phyloP scores from a whole-genome alignment of 2,113 vertebrate genomes.

The Microtus richardsoni region DNA sequence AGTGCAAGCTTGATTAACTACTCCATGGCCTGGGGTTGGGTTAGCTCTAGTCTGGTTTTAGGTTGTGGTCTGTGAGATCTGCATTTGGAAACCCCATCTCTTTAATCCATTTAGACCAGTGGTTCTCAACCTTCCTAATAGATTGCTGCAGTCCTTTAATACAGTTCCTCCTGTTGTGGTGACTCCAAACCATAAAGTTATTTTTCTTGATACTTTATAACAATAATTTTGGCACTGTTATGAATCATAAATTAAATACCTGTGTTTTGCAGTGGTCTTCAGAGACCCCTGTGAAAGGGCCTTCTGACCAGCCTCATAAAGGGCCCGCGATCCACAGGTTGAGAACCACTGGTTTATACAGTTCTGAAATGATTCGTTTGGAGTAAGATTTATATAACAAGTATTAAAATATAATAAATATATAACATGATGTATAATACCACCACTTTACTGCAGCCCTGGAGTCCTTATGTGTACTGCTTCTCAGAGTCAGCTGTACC shows the following conservation, averaged over 20 bases:
- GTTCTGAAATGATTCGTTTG: constrained; percentile 58
- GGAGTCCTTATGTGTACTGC: constrained; percentile 14
- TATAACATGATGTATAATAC: background rate
- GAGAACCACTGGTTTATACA: background rate
- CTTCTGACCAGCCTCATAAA: background rate
- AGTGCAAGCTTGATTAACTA: background rate
- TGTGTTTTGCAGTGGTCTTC: too few relatives aligned
- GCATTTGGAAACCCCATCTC: constrained; percentile 20
- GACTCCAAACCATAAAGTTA: background rate
- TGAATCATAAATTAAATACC: background rate
- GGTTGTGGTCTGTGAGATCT: background rate
- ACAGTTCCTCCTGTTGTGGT: background rate
- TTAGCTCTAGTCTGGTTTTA: constrained; percentile 10
- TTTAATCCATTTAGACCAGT: background rate
- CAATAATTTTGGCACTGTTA: background rate
- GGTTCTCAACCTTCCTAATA: background rate
- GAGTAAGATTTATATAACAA: constrained; percentile 48
- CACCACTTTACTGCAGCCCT: background rate
- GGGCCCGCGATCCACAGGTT: background rate
- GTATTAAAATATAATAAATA: constrained; percentile 36
- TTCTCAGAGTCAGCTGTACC: constrained; percentile 50
- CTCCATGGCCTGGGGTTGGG: background rate
- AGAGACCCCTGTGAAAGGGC: background rate
- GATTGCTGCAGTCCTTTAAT: background rate
- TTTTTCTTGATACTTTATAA: background rate